Evolutionary conservation across 2,113 vertebrate species (phyloP).

Genomic region (Nothocercus julius): DNA sequence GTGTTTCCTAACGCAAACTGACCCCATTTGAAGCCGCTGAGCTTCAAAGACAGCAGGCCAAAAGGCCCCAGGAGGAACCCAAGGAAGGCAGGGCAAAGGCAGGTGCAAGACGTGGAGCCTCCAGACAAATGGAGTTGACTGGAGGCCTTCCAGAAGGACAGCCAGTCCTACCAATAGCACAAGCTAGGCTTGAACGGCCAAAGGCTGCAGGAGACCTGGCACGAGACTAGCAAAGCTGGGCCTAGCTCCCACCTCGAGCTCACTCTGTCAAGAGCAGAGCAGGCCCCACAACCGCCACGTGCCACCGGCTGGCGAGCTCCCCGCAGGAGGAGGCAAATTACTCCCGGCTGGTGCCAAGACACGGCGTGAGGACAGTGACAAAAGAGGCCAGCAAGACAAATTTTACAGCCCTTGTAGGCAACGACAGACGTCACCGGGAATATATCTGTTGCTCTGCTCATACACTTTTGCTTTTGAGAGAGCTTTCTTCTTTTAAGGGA

Average conservation of each 20-base stretch:
- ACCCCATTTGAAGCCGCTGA: neutral
- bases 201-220: neutral
- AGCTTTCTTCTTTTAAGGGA: neutral
- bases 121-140: neutral
- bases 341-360: fast-evolving
- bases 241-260: neutral
- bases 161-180: neutral
- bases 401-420: neutral
- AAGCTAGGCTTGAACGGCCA: neutral
- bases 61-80: neutral
- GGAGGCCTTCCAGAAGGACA: neutral
- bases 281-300: neutral
- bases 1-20: neutral
- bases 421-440: fast-evolving
- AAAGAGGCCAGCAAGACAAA: neutral
- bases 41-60: neutral
- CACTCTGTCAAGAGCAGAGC: fast-evolving
- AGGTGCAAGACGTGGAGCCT: neutral
- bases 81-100: neutral
- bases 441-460: neutral
- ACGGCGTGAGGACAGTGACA: neutral
- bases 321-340: neutral
- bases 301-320: neutral
- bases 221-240: neutral
- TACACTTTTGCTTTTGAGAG: neutral